Evolutionary conservation across 2,797 vertebrate genomes (phyloP).

Genomic region (Tokudaia muenninki): DNA sequence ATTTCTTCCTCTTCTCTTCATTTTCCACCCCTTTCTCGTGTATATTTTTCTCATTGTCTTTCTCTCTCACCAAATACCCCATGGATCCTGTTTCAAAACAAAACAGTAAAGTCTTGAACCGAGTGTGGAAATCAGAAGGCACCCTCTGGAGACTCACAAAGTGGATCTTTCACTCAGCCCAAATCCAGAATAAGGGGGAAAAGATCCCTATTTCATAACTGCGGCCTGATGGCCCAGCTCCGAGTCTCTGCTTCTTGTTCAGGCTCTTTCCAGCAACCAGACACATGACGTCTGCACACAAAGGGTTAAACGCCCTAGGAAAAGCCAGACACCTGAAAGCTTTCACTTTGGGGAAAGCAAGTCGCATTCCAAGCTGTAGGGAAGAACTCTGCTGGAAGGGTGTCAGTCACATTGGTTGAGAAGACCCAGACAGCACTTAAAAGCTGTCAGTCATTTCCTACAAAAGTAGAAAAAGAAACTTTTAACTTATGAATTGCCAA

Average conservation of each 20-base stretch:
- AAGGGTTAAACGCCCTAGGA: conserved; percentile 42
- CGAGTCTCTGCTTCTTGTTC: background rate
- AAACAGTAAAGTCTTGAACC: conserved; percentile 56
- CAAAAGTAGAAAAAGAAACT: conserved; percentile 83
- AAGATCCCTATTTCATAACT: background rate
- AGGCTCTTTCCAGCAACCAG: background rate
- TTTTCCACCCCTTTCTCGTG: too few relatives aligned
- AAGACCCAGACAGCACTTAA: conserved; percentile 85
- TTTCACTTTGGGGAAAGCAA: background rate
- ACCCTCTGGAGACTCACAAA: conserved; percentile 58
- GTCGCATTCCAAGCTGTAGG: conserved; percentile 79
- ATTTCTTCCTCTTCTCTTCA: too few relatives aligned
- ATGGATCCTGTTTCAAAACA: conserved; percentile 58
- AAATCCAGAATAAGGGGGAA: conserved; percentile 5
- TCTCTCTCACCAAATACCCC: background rate
- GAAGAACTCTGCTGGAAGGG: conserved; percentile 82
- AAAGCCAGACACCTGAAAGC: conserved; percentile 45
- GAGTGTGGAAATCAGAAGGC: conserved; percentile 67
- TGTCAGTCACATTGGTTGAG: conserved; percentile 86
- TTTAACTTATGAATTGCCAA: conserved; percentile 85
- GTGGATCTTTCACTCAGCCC: conserved; percentile 50
- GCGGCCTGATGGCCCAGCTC: background rate
- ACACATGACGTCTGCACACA: background rate
- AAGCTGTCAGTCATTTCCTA: conserved; percentile 85
- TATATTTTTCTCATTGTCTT: background rate